Percentiles rank a stretch among this genome's conserved stretches.
Evolutionary conservation across 1,140 invertebrate genomes (phyloP).

Genomic region (Eubasilissa regina): DNA sequence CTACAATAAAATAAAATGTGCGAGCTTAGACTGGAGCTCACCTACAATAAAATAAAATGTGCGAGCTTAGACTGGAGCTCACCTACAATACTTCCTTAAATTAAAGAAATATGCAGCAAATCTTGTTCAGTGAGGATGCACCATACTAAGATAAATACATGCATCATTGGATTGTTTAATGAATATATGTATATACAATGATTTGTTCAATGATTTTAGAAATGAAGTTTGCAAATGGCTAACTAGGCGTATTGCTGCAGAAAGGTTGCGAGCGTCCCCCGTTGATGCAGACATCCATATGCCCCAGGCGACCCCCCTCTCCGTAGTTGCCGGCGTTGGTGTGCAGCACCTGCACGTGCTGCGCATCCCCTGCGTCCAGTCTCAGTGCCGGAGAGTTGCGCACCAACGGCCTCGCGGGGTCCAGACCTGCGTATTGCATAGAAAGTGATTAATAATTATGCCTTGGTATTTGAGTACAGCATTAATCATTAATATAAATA

Average conservation of each 20-base stretch:
- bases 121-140: too few species aligned
- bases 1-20: too few species aligned
- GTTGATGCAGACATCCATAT: constrained; percentile 84
- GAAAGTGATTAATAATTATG: neutral
- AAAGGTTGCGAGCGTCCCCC: constrained; percentile 82
- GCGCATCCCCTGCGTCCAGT: constrained; percentile 79
- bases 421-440: constrained; percentile 72
- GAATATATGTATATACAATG: too few species aligned
- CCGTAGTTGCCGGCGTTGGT: constrained; percentile 85
- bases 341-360: constrained; percentile 82
- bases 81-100: too few species aligned
- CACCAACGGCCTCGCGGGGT: constrained; percentile 81
- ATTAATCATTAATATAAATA: neutral
- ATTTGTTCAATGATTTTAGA: too few species aligned
- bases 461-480: neutral
- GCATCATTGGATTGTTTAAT: too few species aligned
- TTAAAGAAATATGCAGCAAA: too few species aligned
- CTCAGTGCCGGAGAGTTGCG: constrained; percentile 75
- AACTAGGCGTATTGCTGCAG: constrained; percentile 80
- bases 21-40: too few species aligned
- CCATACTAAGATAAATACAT: too few species aligned
- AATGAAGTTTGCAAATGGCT: constrained; percentile 58
- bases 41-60: too few species aligned
- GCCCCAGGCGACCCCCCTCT: constrained; percentile 78
- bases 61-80: too few species aligned